Base-by-base conservation (phyloP, 1,140 invertebrate species). In the Augochlora pura region DNA sequence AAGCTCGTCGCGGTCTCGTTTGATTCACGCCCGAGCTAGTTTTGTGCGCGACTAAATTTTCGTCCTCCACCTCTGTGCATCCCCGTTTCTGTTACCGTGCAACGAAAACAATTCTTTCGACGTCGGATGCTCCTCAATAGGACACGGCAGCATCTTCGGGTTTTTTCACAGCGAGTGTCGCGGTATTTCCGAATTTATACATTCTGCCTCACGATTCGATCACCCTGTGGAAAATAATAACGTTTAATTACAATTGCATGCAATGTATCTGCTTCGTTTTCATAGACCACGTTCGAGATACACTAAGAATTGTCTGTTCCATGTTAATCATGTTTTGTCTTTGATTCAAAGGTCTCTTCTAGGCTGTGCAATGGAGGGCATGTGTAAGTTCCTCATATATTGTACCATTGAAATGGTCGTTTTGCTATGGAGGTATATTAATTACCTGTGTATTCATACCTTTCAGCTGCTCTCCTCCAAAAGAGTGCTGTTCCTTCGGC, bases 401-500 rank as follows among this genome's bases (percentile, higher is more conserved):
- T 14, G 4, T 54, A 3, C 18, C 12, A 3, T n/a, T 21, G 21
- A 18, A 49, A 57, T 42, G 14, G 6, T n/a, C 18, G 12, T 7
- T 14, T 21, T 8, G 7, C 1, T 18, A 32, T 6, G 82, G 12
- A 18, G 32, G 60, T 42, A 27, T 32, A 54, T 25, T 10, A 63
- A 27, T 23, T 4, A 23, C 14, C 10, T 63, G 60, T 49, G 70
- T 79, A 85, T 77, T 83, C 42, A 46, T 46, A 78, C 88, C 88
- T 86, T 54, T 64, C 42, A 93, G 91, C 46, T 96, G 96, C 88
- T 94, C 95, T 57, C 94, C 95, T 78, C 95, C 95, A 74, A 95
- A 96, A 91, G 94, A 95, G 88, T 96, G 96, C 90, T 97, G 96
- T 92, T 94, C 94, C 59, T 93, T 95, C 89, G 96, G 95, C 69